phyloP scores from a whole-genome alignment of 2,888 invertebrate genomes.

The Incurvaria masculella region DNA sequence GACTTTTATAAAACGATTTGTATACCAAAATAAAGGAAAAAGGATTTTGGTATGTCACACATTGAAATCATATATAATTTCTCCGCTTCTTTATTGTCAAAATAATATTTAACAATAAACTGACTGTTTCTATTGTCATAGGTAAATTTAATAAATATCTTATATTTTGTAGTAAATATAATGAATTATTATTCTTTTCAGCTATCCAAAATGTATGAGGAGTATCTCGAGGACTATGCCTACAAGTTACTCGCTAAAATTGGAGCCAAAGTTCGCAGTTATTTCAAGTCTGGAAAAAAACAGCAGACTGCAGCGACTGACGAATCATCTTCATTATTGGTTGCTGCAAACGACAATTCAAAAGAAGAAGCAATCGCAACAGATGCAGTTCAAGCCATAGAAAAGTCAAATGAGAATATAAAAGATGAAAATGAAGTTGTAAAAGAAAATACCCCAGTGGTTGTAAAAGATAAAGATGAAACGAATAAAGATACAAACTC shows the following conservation, averaged over 20 bases:
- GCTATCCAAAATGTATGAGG: constrained; percentile 73
- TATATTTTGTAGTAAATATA: too few relatives aligned
- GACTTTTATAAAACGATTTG: too few relatives aligned
- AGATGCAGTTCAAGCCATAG: background rate
- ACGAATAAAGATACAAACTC: background rate
- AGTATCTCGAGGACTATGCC: constrained; percentile 64
- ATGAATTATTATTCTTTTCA: too few relatives aligned
- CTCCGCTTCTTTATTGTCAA: too few relatives aligned
- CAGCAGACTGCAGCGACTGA: background rate
- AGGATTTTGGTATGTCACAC: too few relatives aligned
- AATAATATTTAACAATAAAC: too few relatives aligned
- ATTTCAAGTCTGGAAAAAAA: constrained; percentile 25
- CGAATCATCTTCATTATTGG: background rate
- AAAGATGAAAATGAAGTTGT: background rate
- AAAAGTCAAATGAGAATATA: background rate
- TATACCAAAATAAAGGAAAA: too few relatives aligned
- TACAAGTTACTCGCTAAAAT: constrained; percentile 46
- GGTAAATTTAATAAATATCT: too few relatives aligned
- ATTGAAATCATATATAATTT: too few relatives aligned
- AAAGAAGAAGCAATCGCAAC: background rate
- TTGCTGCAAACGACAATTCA: background rate
- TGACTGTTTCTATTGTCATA: too few relatives aligned
- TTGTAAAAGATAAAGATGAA: constrained; percentile 8
- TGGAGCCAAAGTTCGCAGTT: constrained; percentile 28
- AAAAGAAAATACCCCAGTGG: constrained; percentile 11